phyloP scores from a whole-genome alignment of 35 echinoderm and acorn worm genomes.

The Ptychodera flava region DNA sequence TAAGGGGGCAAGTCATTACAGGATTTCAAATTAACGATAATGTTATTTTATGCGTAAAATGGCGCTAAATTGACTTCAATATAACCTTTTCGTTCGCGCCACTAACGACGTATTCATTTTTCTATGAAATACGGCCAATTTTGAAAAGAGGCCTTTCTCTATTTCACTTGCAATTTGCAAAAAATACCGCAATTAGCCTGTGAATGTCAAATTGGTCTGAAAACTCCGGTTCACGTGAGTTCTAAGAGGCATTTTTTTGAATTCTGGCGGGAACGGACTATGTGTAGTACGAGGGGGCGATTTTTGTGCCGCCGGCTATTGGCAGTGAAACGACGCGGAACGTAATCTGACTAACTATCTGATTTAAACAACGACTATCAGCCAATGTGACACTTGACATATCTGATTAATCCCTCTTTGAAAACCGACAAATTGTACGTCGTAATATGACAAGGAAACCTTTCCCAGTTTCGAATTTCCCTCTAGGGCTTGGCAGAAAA shows the following conservation, averaged over 20 bases:
- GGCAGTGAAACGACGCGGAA: not conserved
- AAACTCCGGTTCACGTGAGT: not conserved
- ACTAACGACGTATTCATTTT: not conserved
- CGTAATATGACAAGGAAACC: too few relatives aligned
- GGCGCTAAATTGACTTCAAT: not conserved
- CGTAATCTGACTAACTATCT: not conserved
- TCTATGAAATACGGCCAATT: not conserved
- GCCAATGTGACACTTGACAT: not conserved
- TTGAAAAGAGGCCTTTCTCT: not conserved
- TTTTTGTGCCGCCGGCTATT: not conserved
- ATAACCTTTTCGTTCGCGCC: not conserved
- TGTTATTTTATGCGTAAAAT: not conserved
- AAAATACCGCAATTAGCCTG: not conserved
- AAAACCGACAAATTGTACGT: not conserved
- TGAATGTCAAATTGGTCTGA: not conserved
- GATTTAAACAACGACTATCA: not conserved
- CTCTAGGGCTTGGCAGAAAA: too few relatives aligned
- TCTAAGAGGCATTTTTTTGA: not conserved
- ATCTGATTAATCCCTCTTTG: not conserved
- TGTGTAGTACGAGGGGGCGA: not conserved
- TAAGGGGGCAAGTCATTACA: not conserved
- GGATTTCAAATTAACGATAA: not conserved
- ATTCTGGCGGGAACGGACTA: not conserved
- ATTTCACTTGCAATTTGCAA: not conserved
- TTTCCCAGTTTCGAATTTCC: too few relatives aligned